Evolutionary conservation across 2,888 invertebrate species (phyloP), one percentile per base, ranked within the genome.

Genomic region (Crossocerus cetratus): DNA sequence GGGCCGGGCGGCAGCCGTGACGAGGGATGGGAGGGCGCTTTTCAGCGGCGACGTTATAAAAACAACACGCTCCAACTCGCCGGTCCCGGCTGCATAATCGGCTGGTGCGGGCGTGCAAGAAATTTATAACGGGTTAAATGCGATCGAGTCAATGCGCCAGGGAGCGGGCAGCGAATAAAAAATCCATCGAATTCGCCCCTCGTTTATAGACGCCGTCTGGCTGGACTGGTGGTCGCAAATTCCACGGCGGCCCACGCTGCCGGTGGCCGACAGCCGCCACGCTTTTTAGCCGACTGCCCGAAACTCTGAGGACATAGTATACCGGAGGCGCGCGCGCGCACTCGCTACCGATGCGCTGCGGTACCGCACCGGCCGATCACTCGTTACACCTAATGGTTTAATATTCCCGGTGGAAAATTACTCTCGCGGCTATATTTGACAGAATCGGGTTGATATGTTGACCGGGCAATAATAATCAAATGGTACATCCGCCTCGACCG

Each of bases 351-450:
- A 14, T 16, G 49, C 49, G 13, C 16, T 16, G 49, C 49, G 49
- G 14, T 16, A 49, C 49, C 49, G 49, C 49, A n/a, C 13, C 16
- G 49, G 0, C 63, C 60, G 69, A 72, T 65, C 69, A 81, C 64
- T 71, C 81, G 72, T 80, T 80, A 77, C 72, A 74, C 56, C 71
- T 81, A 77, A 79, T 73, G 81, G 80, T 72, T 81, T 80, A 80
- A 81, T 81, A 82, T 82, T 80, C 80, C 72, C 74, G 74, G 77
- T 72, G 77, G 69, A 82, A 81, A 81, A 81, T 81, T 77, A 81
- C 74, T 73, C 62, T 60, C 72, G 62, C 69, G 69, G 63, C 58
- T 69, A 74, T 74, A 65, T 82, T 77, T 70, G 77, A 80, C 72
- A 69, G 75, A 77, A 79, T 77, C 82, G 60, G 80, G 77, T 72